phyloP scores from a whole-genome alignment of 2,888 invertebrate genomes.

The Idaea dimidiata region DNA sequence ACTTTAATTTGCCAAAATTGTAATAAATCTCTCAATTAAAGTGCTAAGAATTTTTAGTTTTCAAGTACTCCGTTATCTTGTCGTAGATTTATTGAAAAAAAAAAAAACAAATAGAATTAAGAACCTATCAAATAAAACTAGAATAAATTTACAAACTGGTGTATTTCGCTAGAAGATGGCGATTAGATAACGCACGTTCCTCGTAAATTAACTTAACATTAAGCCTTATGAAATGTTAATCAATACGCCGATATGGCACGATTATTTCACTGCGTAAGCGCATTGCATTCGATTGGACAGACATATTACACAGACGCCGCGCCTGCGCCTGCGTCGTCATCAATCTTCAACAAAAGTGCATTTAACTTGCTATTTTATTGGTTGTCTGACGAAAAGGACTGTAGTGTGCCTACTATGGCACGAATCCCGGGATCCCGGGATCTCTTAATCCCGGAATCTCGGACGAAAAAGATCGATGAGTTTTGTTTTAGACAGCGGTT shows the following conservation, averaged over 20 bases:
- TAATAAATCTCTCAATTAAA: not conserved
- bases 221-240: not conserved
- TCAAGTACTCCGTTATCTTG: no score
- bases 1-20: not conserved
- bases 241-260: not conserved
- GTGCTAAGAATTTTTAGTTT: not conserved
- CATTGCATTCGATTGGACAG: not conserved
- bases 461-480: no score
- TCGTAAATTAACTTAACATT: not conserved
- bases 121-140: not conserved
- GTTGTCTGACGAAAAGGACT: no score
- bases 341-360: no score
- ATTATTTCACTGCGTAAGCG: not conserved
- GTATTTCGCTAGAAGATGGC: not conserved
- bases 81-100: no score
- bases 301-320: not conserved
- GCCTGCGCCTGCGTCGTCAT: no score
- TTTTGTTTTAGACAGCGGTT: no score
- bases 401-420: no score
- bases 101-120: not conserved
- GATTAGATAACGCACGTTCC: not conserved
- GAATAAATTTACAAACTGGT: not conserved
- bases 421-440: no score
- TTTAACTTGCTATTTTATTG: no score
- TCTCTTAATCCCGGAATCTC: no score